Conservation (phyloP, 2,113 vertebrate species). For the Pheucticus melanocephalus region DNA sequence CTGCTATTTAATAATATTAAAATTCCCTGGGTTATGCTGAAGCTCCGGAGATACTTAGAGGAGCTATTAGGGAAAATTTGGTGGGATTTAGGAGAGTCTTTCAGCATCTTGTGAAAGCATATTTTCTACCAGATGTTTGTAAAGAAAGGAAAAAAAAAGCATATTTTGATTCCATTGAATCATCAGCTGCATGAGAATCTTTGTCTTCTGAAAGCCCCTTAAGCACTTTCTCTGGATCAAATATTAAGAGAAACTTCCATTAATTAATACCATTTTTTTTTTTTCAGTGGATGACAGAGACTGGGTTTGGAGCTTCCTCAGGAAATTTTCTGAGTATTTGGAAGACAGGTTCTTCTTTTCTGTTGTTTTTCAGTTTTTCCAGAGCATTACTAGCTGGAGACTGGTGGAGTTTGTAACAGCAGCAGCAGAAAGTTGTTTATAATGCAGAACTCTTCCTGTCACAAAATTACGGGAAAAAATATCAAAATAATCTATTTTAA, state of each 20-base stretch:
- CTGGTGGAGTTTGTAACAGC: not conserved
- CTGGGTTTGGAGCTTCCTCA: not conserved
- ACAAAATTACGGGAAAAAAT: not conserved
- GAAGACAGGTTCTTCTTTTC: not conserved
- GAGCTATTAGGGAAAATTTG: conserved; percentile 14
- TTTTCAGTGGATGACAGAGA: not conserved
- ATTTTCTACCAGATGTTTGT: conserved; percentile 62
- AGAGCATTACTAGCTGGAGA: not conserved
- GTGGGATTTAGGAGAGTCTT: conserved; percentile 28
- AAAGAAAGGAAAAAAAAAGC: not conserved
- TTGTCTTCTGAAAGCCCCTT: conserved; percentile 44
- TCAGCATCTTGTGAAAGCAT: conserved; percentile 46
- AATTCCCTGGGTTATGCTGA: conserved; percentile 1
- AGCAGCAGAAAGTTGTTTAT: not conserved
- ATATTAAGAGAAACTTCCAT: conserved; percentile 41
- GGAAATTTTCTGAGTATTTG: not conserved
- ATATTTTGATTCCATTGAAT: conserved; percentile 49
- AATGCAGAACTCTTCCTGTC: not conserved
- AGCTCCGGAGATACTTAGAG: not conserved
- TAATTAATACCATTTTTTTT: not conserved
- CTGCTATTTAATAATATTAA: conserved; percentile 5
- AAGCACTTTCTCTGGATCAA: conserved; percentile 39
- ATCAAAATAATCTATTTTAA: conserved; percentile 12
- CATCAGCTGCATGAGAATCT: conserved; percentile 53
- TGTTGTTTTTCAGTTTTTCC: not conserved